Base-by-base conservation (phyloP, 2,113 vertebrate genomes). In the Laticauda laticaudata region DNA sequence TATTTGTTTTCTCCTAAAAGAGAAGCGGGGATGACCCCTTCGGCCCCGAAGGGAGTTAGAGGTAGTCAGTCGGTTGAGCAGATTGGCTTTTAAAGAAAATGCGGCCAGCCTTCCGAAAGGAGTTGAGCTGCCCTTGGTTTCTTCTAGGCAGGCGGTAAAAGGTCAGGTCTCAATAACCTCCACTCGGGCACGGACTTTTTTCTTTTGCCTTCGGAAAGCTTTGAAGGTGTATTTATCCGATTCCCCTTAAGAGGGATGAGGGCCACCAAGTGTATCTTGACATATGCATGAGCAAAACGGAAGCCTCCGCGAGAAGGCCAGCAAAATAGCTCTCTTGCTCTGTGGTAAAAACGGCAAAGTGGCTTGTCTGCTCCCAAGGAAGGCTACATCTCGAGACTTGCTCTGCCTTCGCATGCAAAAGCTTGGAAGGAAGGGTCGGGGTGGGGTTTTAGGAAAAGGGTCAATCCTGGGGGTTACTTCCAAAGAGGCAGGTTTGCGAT, bases 121-220 rank as follows among this genome's bases (percentile, higher is more conserved):
- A 23, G 39, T 3, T 45, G 48, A 34, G 23, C 7, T 54, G 53
- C 4, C 39, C 64, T 4, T 18, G 12, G 45, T 53, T 53, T 29
- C 34, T 91, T 57, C 43, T 43, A 48, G 43, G 24, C 26, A 34
- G 86, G 53, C 53, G 21, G 23, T 11, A 88, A 91, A 93, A 61
- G 91, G 90, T 89, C 91, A 86, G 48, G 87, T 1, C 87, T 51
- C 24, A 55, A 91, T 91, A 53, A 89, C 64, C 87, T 93, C 90
- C 64, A 11, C 75, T 23, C 23, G 34, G 55, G 4, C 10, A 20
- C 23, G 2, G 24, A n/a, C 14, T 21, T 39, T 39, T 43, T 43
- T 8, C 21, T 8, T 18, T 11, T 43, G n/a, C 21, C 20, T 24
- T 39, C n/a, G 20, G 18, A 29, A 51, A 51, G 24, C 57, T 26